phyloP scores from a whole-genome alignment of 2,888 invertebrate genomes.

The Andrena marginata region DNA sequence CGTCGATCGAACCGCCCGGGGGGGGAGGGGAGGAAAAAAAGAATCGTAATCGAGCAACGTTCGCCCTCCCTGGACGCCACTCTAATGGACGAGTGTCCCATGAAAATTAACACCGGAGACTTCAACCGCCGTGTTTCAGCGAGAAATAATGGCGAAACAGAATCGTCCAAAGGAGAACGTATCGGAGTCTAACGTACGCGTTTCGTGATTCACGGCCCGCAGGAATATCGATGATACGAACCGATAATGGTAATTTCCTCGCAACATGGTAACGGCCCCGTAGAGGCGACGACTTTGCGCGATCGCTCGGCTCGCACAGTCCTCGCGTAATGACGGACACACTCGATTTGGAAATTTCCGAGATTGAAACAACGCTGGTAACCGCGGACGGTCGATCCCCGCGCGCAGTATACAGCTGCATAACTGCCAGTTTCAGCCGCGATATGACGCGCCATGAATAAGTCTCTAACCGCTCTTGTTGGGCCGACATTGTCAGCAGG shows the following conservation, averaged over 20 bases:
- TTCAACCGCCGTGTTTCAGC: too few relatives aligned
- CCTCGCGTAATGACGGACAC: constrained; percentile 65
- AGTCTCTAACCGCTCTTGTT: constrained; percentile 74
- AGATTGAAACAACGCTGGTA: constrained; percentile 60
- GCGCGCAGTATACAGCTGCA: constrained; percentile 63
- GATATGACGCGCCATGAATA: constrained; percentile 76
- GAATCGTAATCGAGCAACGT: constrained; percentile 6
- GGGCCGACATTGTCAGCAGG: constrained; percentile 70
- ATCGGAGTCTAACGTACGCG: too few relatives aligned
- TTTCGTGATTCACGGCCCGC: not conserved
- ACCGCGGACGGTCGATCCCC: constrained; percentile 60
- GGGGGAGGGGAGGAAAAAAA: not conserved
- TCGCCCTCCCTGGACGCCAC: not conserved
- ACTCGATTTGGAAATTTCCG: constrained; percentile 70
- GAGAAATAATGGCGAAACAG: too few relatives aligned
- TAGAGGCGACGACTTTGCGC: not conserved
- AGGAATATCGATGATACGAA: constrained; percentile 27
- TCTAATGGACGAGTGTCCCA: not conserved
- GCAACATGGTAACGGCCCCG: not conserved
- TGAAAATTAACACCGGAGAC: not conserved
- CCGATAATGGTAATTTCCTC: not conserved
- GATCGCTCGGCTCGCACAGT: constrained; percentile 35
- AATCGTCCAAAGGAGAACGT: too few relatives aligned
- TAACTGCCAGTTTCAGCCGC: constrained; percentile 78
- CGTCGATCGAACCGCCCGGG: not conserved